phyloP scores from a whole-genome alignment of 2,797 vertebrate species.

The Salarias fasciatus region DNA sequence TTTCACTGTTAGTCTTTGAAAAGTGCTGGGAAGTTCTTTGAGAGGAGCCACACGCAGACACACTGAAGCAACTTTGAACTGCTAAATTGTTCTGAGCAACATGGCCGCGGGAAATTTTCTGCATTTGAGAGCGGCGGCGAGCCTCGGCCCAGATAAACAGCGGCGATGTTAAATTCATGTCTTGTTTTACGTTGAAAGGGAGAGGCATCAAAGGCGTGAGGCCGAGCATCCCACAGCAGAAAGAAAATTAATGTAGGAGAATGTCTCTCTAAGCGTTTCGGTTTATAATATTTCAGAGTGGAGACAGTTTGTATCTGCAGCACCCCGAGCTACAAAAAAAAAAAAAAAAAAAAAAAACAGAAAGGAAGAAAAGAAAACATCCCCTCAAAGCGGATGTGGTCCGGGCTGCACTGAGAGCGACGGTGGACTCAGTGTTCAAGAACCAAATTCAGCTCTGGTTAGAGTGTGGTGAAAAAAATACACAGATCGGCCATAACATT shows the following conservation, averaged over 20 bases:
- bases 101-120: constrained; percentile 55
- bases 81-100: constrained; percentile 61
- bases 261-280: constrained; percentile 58
- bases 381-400: neutral
- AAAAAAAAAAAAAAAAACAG: too few relatives aligned
- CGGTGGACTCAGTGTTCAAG: neutral
- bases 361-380: too few relatives aligned
- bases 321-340: constrained; percentile 9
- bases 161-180: constrained; percentile 52
- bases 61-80: constrained; percentile 68
- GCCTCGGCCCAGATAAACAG: constrained; percentile 52
- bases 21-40: constrained; percentile 42
- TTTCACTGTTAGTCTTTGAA: constrained; percentile 56
- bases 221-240: constrained; percentile 43
- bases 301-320: constrained; percentile 33
- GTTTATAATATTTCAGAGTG: constrained; percentile 23
- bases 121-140: constrained; percentile 46
- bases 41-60: constrained; percentile 42
- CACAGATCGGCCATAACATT: too few relatives aligned
- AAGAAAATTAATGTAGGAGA: constrained; percentile 54
- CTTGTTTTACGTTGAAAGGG: constrained; percentile 69
- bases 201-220: constrained; percentile 64
- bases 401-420: too few relatives aligned
- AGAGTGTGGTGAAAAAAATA: too few relatives aligned
- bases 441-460: too few relatives aligned